A percentile compares a stretch with the other conserved stretches of the same genome.
phyloP scores from a whole-genome alignment of 1,140 invertebrate genomes.

The Halictus rubicundus region DNA sequence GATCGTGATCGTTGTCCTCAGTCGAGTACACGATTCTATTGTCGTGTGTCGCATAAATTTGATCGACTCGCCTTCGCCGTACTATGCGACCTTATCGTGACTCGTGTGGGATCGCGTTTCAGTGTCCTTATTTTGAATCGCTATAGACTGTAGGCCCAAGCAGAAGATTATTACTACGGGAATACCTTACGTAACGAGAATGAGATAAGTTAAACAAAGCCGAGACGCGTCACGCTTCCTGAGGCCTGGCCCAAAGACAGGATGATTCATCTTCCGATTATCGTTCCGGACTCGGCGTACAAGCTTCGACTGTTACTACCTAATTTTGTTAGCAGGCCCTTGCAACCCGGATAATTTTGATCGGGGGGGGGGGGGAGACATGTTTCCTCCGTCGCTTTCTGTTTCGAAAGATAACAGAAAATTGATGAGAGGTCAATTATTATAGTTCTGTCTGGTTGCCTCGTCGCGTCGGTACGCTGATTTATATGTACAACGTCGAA shows the following conservation, averaged over 20 bases:
- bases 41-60: not conserved
- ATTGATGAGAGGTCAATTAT: too few species aligned
- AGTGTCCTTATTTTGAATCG: constrained; percentile 3
- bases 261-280: constrained; percentile 66
- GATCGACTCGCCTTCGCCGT: not conserved
- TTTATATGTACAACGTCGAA: not conserved
- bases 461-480: too few species aligned
- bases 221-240: constrained; percentile 65
- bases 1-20: too few species aligned
- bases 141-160: not conserved
- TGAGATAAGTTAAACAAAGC: constrained; percentile 68
- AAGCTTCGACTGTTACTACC: not conserved
- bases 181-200: constrained; percentile 64
- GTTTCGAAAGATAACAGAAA: too few species aligned
- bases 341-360: not conserved
- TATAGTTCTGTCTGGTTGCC: too few species aligned
- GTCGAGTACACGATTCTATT: too few species aligned
- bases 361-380: too few species aligned
- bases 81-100: not conserved
- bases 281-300: constrained; percentile 34
- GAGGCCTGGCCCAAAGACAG: constrained; percentile 50
- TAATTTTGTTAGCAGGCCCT: not conserved
- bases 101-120: not conserved
- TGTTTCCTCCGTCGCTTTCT: not conserved
- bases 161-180: constrained; percentile 59